A percentile compares a stretch with the other conserved stretches of the same genome.
These are phyloP conservation scores for Esperia sulphurella DNA, from an alignment of 2,888 invertebrate species.

Conservation along the genomic window DNA sequence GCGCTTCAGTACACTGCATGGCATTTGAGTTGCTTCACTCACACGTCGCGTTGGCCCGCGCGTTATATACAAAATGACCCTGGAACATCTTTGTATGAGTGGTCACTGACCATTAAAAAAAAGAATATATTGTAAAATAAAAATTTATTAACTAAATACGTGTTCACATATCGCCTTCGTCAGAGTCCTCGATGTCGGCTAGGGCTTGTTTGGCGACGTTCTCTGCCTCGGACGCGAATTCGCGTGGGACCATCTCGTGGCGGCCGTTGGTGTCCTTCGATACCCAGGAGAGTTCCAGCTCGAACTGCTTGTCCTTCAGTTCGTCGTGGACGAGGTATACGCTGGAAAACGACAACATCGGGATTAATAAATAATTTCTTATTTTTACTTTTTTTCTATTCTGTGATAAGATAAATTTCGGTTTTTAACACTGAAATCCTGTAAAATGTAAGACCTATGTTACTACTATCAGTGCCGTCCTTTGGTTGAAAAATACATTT, in stretches of 20 bases:
- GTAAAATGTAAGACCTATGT: no score
- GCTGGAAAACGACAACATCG: constrained; percentile 61
- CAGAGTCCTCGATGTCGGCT: constrained; percentile 92
- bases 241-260: constrained; percentile 89
- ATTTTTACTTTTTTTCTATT: no score
- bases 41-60: no score
- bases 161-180: constrained; percentile 85
- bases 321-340: constrained; percentile 95
- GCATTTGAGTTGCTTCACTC: no score
- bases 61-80: no score
- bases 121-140: constrained; percentile 34
- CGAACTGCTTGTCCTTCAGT: constrained; percentile 97
- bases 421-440: no score
- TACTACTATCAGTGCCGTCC: no score
- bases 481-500: no score
- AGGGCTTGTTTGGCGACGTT: constrained; percentile 91
- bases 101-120: not conserved
- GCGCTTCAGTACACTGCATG: no score
- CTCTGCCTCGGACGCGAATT: constrained; percentile 90
- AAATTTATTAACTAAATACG: constrained; percentile 53
- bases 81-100: no score
- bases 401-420: no score
- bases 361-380: no score
- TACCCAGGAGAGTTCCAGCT: constrained; percentile 97
- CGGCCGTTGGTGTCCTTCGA: constrained; percentile 88